A percentile compares a stretch with the other conserved stretches of the same genome.
Conservation (phyloP, 2,888 invertebrate species). For the Alloplasta piceator region DNA sequence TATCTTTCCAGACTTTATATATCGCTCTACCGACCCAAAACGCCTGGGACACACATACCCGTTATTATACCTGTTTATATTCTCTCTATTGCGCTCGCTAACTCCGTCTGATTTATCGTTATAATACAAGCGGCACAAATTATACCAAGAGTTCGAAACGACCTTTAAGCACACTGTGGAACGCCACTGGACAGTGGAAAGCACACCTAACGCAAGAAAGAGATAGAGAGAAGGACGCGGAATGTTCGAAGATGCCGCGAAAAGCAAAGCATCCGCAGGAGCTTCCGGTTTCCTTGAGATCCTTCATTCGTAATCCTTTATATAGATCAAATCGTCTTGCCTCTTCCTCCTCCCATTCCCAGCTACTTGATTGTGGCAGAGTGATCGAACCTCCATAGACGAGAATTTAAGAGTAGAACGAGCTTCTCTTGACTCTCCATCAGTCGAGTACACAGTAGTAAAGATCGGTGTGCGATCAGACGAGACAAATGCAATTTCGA, state of each 20-base stretch:
- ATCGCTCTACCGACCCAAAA: neutral
- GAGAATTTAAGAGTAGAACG: constrained; percentile 4
- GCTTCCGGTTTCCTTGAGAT: constrained; percentile 32
- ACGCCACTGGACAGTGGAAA: constrained; percentile 31
- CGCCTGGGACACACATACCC: neutral
- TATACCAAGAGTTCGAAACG: constrained; percentile 40
- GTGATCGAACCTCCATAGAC: constrained; percentile 33
- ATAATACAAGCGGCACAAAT: constrained; percentile 53
- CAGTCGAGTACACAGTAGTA: constrained; percentile 1
- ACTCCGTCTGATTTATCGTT: constrained; percentile 56
- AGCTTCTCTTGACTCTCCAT: constrained; percentile 21
- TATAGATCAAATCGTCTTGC: constrained; percentile 37
- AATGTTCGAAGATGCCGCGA: constrained; percentile 53
- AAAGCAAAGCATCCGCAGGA: constrained; percentile 21
- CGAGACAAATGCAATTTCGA: neutral
- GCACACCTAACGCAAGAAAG: constrained; percentile 2
- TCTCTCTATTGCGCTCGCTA: constrained; percentile 50
- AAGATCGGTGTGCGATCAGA: constrained; percentile 35
- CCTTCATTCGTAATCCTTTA: constrained; percentile 56
- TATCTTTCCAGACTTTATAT: constrained; percentile 21
- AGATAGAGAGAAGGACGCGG: constrained; percentile 21
- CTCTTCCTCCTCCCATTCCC: neutral
- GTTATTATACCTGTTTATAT: constrained; percentile 22
- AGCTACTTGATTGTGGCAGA: constrained; percentile 39
- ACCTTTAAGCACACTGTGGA: constrained; percentile 1